phyloP scores from a whole-genome alignment of 2,113 vertebrate species.

The human (Homo sapiens) region GRCh38 chr6:82353501-82354000 shows the following conservation, averaged over 20 bases:
- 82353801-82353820: background rate
- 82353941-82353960: constrained; percentile 8
- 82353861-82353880: background rate
- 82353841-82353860: background rate
- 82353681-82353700: constrained; percentile 3
- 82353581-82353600: background rate
- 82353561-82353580: background rate
- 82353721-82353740: constrained; percentile 10
- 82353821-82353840: background rate
- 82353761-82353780: constrained; percentile 25
- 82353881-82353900: constrained; percentile 12
- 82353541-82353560: background rate
- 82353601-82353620: background rate
- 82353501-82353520: background rate
- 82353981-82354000: background rate
- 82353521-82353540: background rate
- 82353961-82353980: background rate
- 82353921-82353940: constrained; percentile 41
- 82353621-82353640: background rate
- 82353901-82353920: background rate
- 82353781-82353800: constrained; percentile 5
- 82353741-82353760: constrained; percentile 4
- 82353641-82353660: background rate
- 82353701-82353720: constrained; percentile 5
- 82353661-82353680: background rate